phyloP scores from a whole-genome alignment of 2,113 vertebrate species.

The Sturnus vulgaris region DNA sequence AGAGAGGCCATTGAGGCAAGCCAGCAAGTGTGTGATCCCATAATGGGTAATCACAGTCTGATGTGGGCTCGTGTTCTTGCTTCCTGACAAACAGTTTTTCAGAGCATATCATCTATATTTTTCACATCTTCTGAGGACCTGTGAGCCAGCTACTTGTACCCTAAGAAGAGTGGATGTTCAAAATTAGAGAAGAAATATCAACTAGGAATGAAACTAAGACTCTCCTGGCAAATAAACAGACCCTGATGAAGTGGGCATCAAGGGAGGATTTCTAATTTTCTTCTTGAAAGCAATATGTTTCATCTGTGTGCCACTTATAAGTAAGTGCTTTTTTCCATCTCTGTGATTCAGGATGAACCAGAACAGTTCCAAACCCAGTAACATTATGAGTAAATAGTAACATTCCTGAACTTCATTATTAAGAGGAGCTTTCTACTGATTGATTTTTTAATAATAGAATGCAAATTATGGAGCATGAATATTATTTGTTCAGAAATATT shows the following conservation, averaged over 20 bases:
- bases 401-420: background rate
- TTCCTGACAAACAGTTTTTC: background rate
- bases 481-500: conserved; percentile 6
- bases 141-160: background rate
- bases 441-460: conserved; percentile 10
- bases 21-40: background rate
- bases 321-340: background rate
- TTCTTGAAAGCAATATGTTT: conserved; percentile 29
- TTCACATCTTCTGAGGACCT: background rate
- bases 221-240: conserved; percentile 15
- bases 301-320: background rate
- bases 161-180: background rate
- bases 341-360: background rate
- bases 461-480: background rate
- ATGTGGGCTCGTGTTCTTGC: background rate
- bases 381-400: background rate
- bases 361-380: background rate
- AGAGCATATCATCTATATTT: background rate
- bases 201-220: background rate
- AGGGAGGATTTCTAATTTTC: conserved; percentile 38
- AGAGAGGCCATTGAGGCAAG: background rate
- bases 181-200: background rate
- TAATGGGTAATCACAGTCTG: background rate
- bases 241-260: conserved; percentile 23
- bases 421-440: background rate